Conservation (phyloP, 1,140 invertebrate genomes). For the Drosophila littoralis region DNA sequence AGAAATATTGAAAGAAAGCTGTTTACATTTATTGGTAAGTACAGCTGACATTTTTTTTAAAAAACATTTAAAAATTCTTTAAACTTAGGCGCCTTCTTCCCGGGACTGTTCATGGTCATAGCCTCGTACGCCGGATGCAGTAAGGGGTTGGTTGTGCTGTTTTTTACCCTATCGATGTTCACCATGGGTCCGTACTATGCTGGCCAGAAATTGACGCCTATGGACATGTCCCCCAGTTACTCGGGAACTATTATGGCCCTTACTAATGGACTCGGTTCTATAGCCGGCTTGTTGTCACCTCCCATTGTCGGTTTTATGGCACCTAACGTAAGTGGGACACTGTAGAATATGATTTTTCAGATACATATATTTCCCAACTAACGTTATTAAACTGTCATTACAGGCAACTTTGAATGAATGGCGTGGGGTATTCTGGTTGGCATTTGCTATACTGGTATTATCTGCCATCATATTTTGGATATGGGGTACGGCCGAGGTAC, state of each 20-base stretch:
- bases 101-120: conserved; percentile 40
- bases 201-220: conserved; percentile 89
- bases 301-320: conserved; percentile 90
- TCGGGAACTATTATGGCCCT: conserved; percentile 92
- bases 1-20: conserved; percentile 34
- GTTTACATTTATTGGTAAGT: conserved; percentile 84
- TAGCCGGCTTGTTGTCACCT: conserved; percentile 91
- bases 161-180: conserved; percentile 53
- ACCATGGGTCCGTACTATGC: conserved; percentile 89
- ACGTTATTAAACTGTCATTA: background rate
- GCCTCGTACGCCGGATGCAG: conserved; percentile 63
- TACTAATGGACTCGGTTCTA: conserved; percentile 90
- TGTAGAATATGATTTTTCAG: too few species aligned
- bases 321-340: conserved; percentile 86
- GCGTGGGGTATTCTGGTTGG: conserved; percentile 40
- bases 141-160: conserved; percentile 17
- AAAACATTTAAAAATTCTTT: too few species aligned
- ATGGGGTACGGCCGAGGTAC: conserved; percentile 33
- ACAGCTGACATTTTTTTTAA: too few species aligned
- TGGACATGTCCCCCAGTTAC: conserved; percentile 91
- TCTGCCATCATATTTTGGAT: conserved; percentile 26
- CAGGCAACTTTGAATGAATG: conserved; percentile 26
- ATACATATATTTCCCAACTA: too few species aligned
- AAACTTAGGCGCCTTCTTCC: conserved; percentile 46
- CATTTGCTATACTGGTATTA: conserved; percentile 1